Evolutionary conservation across 1,140 invertebrate species (phyloP).

Genomic region (Aphelinus certus): DNA sequence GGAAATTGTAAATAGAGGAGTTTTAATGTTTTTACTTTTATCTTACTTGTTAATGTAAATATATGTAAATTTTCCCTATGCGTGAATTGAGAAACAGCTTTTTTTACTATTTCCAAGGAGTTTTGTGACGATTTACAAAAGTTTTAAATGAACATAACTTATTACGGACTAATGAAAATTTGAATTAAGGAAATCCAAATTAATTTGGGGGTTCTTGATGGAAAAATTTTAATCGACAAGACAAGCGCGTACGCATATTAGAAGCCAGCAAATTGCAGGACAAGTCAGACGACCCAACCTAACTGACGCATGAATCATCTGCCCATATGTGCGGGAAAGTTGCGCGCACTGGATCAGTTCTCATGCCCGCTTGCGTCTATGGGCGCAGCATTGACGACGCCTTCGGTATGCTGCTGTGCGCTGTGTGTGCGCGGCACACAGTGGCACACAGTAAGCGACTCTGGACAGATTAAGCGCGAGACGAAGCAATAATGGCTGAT

Average conservation of each 20-base stretch:
- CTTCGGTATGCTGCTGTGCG: neutral
- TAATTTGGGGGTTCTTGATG: neutral
- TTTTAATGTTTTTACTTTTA: too few species aligned
- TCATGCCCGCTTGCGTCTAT: neutral
- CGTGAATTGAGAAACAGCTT: too few species aligned
- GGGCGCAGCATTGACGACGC: neutral
- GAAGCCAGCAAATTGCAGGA: neutral
- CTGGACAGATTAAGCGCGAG: neutral
- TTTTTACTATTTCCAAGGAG: too few species aligned
- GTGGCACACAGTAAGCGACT: too few species aligned
- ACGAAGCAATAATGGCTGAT: neutral
- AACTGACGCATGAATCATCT: constrained; percentile 15
- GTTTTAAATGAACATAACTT: too few species aligned
- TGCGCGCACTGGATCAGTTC: neutral
- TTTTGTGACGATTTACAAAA: neutral
- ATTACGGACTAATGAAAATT: too few species aligned
- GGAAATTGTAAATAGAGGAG: neutral
- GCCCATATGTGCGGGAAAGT: neutral
- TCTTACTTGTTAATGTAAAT: neutral
- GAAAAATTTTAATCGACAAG: neutral
- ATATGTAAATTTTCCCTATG: neutral
- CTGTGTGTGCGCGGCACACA: too few species aligned
- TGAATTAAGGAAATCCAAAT: too few species aligned
- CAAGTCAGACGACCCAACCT: constrained; percentile 1
- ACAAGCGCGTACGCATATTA: neutral